Percentiles rank a stretch among this genome's conserved stretches.
Conservation (phyloP, 2,888 invertebrate species). For the Eremobia ochroleuca region DNA sequence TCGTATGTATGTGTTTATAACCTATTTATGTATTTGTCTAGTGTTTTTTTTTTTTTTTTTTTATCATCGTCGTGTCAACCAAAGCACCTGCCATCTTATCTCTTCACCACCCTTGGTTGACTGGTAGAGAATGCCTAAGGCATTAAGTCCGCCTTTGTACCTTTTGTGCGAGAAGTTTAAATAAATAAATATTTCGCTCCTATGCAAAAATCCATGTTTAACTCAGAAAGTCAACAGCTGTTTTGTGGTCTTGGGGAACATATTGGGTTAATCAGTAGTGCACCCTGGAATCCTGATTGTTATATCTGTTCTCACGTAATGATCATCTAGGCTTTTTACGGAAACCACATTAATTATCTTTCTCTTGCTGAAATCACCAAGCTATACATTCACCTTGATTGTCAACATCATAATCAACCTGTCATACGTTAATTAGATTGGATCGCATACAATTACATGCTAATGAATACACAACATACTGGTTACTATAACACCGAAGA, state of each 20-base stretch:
- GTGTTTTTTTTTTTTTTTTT: too few species aligned
- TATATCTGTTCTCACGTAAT: not conserved
- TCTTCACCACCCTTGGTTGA: too few species aligned
- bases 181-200: too few species aligned
- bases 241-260: not conserved
- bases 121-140: too few species aligned
- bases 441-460: conserved; percentile 38
- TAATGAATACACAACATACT: conserved; percentile 53
- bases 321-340: too few species aligned
- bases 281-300: not conserved
- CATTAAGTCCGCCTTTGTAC: too few species aligned
- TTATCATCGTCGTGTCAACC: too few species aligned
- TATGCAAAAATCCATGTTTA: too few species aligned
- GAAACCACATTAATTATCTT: not conserved
- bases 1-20: too few species aligned
- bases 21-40: too few species aligned
- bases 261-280: not conserved
- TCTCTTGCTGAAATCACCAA: not conserved
- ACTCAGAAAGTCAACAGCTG: not conserved
- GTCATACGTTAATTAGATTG: conserved; percentile 50
- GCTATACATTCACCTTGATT: not conserved
- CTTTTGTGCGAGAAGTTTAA: too few species aligned
- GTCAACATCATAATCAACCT: conserved; percentile 22
- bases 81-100: too few species aligned
- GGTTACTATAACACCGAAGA: conserved; percentile 27